Evolutionary conservation across 1,140 invertebrate species (phyloP), one percentile per base, ranked within the genome.

Genomic region (Brachionus manjavacas): DNA sequence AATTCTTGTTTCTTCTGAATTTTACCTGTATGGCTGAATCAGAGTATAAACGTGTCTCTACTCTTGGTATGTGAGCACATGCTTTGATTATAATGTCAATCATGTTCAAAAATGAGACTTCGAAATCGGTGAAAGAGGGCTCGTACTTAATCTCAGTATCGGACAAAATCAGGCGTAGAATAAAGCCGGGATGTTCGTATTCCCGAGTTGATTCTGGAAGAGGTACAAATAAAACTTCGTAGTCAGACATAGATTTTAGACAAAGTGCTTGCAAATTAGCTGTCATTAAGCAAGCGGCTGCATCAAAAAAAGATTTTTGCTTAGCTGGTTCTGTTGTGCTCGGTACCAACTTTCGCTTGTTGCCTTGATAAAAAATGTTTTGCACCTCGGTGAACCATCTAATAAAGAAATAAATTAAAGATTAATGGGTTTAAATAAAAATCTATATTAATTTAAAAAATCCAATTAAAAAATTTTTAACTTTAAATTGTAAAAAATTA

Each of bases 281-380:
- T 4, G 94, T 94, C 95, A 96, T 96, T 20, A 96, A 90, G 16
- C 93, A 93, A 6, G 94, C 93, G 1, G 95, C 92, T 86, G 94
- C 94, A 87, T 95, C 93, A 87, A 94, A 96, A 90, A 96, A 95
- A 74, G 92, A 91, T 86, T 92, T 92, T 86, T 94, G 92, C 87
- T 92, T 91, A 7, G 90, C 91, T 52, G 91, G 91, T 85, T 93
- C 92, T 64, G 92, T 91, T 9, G 92, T 91, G 83, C 92, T 91
- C 7, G 94, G 94, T 83, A 96, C 91, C 86, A 92, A 91, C 86
- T 93, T 93, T 85, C 92, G 92, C 88, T 94, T 94, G 85, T 91
- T 92, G 8, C 93, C 94, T 85, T 89, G 87, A 28, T 90, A 89
- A 86, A 92, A 91, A 83, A 92, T 91, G 55, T 89, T 89, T 84